phyloP scores from a whole-genome alignment of 2,113 vertebrate species.

The Vicugna pacos region DNA sequence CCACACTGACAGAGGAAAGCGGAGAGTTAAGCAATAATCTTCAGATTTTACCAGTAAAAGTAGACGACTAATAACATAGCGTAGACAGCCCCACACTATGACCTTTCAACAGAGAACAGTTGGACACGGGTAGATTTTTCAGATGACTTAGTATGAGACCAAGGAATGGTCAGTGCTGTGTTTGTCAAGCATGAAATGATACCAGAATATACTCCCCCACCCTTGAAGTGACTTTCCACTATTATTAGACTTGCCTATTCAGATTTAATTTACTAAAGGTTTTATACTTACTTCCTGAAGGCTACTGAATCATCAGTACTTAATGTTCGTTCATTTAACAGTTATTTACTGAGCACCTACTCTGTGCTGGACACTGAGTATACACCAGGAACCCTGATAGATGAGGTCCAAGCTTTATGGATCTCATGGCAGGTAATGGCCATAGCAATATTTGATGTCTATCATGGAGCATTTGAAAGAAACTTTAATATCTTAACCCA shows the following conservation, averaged over 20 bases:
- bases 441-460: not conserved
- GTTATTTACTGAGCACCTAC: not conserved
- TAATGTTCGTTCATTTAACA: not conserved
- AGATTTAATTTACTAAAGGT: constrained; percentile 30
- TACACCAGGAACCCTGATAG: not conserved
- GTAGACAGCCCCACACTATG: not conserved
- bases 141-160: constrained; percentile 8
- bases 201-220: not conserved
- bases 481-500: constrained; percentile 14
- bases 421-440: not conserved
- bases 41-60: not conserved
- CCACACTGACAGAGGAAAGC: not conserved
- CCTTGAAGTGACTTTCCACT: not conserved
- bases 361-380: not conserved
- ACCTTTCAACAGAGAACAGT: not conserved
- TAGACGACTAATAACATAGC: not conserved
- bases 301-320: not conserved
- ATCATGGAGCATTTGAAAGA: not conserved
- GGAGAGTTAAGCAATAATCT: not conserved
- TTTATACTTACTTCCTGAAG: constrained; percentile 36
- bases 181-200: constrained; percentile 6
- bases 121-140: not conserved
- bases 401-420: not conserved
- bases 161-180: not conserved
- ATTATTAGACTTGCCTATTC: not conserved